phyloP scores from a whole-genome alignment of 1,140 invertebrate species.

The Drosophila kurseongensis region DNA sequence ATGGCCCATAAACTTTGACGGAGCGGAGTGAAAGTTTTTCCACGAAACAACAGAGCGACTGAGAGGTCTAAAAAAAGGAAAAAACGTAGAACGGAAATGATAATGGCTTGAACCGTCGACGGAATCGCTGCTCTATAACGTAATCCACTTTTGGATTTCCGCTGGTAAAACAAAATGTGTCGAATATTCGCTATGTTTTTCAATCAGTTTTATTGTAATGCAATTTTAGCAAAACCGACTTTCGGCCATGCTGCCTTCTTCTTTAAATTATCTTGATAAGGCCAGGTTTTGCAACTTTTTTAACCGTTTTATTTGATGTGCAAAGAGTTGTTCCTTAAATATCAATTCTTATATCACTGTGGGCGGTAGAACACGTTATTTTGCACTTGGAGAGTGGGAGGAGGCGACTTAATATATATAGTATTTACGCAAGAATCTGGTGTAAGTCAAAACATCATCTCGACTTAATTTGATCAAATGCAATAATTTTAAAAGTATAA shows the following conservation, averaged over 20 bases:
- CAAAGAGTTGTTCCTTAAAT: too few species aligned
- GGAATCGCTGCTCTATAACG: conserved; percentile 32
- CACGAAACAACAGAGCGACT: conserved; percentile 2
- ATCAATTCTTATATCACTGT: too few species aligned
- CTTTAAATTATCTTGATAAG: conserved; percentile 1
- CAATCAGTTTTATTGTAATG: conserved; percentile 46
- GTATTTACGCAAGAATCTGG: too few species aligned
- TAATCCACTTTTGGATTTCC: conserved; percentile 50
- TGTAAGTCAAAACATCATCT: too few species aligned
- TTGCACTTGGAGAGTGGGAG: too few species aligned
- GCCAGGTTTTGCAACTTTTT: too few species aligned
- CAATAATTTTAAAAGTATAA: too few species aligned
- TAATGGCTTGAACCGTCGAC: conserved; percentile 32
- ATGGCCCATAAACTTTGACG: conserved; percentile 57
- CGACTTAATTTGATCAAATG: too few species aligned
- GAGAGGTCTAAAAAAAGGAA: not conserved
- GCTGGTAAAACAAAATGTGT: conserved; percentile 25
- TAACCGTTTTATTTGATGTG: too few species aligned
- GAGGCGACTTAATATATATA: too few species aligned
- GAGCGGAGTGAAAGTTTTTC: conserved; percentile 37
- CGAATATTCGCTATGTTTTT: conserved; percentile 21
- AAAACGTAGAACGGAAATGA: conserved; percentile 45
- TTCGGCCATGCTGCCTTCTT: too few species aligned
- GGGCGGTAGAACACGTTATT: too few species aligned
- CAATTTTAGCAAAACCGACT: conserved; percentile 17